A percentile compares a stretch with the other conserved stretches of the same genome.
Conservation (phyloP, 2,113 vertebrate genomes). For the Takifugu flavidus region DNA sequence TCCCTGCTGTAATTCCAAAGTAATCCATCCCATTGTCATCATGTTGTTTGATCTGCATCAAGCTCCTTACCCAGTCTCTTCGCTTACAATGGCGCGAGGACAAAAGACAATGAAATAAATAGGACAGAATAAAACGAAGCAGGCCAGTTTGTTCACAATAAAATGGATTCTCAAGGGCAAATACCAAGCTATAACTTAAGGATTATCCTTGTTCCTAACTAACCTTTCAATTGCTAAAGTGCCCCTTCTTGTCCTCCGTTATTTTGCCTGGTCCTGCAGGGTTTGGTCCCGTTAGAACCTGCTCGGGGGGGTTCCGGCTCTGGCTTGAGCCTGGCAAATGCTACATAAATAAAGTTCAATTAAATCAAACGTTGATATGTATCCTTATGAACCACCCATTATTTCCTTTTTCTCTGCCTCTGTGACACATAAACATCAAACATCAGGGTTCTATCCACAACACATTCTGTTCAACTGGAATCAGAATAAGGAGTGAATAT, state of each 20-base stretch:
- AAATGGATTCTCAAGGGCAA: conserved; percentile 80
- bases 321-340: conserved; percentile 80
- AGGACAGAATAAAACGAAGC: not conserved
- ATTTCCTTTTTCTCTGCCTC: too few species aligned
- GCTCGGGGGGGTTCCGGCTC: too few species aligned
- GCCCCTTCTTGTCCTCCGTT: too few species aligned
- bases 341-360: too few species aligned
- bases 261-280: too few species aligned
- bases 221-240: conserved; percentile 70
- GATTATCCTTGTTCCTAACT: conserved; percentile 65
- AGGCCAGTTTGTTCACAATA: conserved; percentile 65
- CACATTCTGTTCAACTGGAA: too few species aligned
- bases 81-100: conserved; percentile 22
- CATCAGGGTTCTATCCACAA: too few species aligned
- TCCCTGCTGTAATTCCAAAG: conserved; percentile 62
- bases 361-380: too few species aligned
- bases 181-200: conserved; percentile 49
- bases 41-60: conserved; percentile 82
- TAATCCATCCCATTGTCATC: conserved; percentile 74
- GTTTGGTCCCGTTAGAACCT: too few species aligned
- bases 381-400: too few species aligned
- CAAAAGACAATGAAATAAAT: conserved; percentile 1
- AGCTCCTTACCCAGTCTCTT: conserved; percentile 71
- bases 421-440: too few species aligned
- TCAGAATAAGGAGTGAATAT: not conserved